Percentiles rank a stretch among this genome's conserved stretches.
Evolutionary conservation across 2,797 vertebrate genomes (phyloP).

Genomic region (Rhinatrema bivittatum): DNA sequence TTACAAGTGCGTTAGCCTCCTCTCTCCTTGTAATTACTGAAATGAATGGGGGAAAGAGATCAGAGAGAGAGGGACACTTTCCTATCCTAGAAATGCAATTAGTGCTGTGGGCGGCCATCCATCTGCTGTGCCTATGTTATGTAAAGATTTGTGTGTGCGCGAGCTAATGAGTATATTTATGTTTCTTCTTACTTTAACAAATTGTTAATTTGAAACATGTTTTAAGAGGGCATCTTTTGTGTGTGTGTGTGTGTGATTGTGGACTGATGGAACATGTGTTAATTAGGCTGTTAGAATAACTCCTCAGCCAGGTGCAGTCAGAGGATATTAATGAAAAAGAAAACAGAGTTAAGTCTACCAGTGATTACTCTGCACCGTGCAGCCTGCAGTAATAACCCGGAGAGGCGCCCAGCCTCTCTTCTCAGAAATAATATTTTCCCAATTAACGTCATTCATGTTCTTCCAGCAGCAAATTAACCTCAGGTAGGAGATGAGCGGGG

Average conservation of each 20-base stretch:
- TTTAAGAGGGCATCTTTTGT: constrained; percentile 17
- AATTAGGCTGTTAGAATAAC: constrained; percentile 16
- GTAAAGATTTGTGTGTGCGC: constrained; percentile 50
- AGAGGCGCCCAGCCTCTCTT: too few relatives aligned
- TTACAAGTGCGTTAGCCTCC: constrained; percentile 44
- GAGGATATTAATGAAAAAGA: constrained; percentile 12
- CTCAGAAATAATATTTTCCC: neutral
- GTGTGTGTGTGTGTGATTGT: constrained; percentile 3
- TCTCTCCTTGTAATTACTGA: constrained; percentile 53
- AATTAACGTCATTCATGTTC: neutral
- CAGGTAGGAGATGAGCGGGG: neutral
- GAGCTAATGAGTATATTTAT: constrained; percentile 47
- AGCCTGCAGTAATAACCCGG: neutral
- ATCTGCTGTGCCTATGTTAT: constrained; percentile 40
- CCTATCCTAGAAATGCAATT: constrained; percentile 48
- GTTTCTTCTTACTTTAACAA: constrained; percentile 45
- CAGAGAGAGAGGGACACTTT: constrained; percentile 44
- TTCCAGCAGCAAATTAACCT: neutral
- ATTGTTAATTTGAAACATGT: constrained; percentile 44
- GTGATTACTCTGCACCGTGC: neutral
- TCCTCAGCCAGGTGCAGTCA: constrained; percentile 12
- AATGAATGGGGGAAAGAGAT: constrained; percentile 64
- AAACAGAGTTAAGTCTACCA: neutral
- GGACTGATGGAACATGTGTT: constrained; percentile 2
- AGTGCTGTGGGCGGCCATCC: constrained; percentile 45